Evolutionary conservation across 2,113 vertebrate genomes (phyloP).

Genomic region (Bettongia penicillata): DNA sequence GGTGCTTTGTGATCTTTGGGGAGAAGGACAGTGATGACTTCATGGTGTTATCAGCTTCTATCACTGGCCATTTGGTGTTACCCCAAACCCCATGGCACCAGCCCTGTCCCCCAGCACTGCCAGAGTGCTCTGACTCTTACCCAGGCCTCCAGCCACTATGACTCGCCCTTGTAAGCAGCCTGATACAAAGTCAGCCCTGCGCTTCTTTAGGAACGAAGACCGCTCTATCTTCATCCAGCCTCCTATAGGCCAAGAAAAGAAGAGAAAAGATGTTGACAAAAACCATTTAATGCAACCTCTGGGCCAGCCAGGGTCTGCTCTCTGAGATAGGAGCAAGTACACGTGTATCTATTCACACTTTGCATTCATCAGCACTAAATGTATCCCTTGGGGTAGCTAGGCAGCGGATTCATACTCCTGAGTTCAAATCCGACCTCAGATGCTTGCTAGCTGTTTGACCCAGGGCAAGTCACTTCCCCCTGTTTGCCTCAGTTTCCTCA

Average conservation of each 20-base stretch:
- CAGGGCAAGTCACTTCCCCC: background rate
- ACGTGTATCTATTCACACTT: background rate
- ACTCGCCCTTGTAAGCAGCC: slow-evolving; percentile 92
- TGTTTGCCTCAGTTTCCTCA: background rate
- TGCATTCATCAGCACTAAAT: background rate
- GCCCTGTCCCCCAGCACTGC: too few species aligned
- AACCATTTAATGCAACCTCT: background rate
- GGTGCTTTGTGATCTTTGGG: background rate
- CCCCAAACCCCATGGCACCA: accelerated
- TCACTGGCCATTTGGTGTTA: background rate
- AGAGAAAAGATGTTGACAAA: background rate
- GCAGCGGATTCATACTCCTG: background rate
- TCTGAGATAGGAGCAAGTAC: background rate
- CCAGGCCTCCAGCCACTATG: slow-evolving; percentile 93
- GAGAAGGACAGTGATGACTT: background rate
- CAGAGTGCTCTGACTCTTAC: slow-evolving; percentile 82
- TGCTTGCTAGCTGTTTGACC: background rate
- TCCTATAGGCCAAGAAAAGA: slow-evolving; percentile 81
- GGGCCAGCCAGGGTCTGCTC: background rate
- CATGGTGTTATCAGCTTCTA: background rate
- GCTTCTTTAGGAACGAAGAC: slow-evolving; percentile 93
- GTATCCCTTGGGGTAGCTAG: background rate
- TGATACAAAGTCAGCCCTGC: slow-evolving; percentile 94
- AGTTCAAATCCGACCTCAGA: background rate
- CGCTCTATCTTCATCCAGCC: slow-evolving; percentile 94